These are phyloP conservation scores for Teleiodes luculella DNA, from an alignment of 2,888 invertebrate genomes.

Conservation along the genomic window DNA sequence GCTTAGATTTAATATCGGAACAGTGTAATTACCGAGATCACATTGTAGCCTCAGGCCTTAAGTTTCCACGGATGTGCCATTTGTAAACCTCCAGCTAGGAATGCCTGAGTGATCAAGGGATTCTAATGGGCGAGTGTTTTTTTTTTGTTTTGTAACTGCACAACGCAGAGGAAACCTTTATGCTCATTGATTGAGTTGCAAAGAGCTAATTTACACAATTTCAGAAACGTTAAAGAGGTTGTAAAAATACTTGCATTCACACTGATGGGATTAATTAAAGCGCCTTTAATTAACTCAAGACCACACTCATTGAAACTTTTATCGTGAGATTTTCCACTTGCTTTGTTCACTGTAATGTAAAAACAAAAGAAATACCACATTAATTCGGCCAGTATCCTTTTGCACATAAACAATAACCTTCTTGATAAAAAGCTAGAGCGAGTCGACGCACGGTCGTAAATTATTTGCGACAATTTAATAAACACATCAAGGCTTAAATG, in stretches of 20 bases:
- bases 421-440: conserved; percentile 25
- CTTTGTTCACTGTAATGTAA: too few species aligned
- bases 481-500: conserved; percentile 70
- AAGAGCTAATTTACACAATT: not conserved
- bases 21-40: conserved; percentile 39
- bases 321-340: conserved; percentile 8
- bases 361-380: too few species aligned
- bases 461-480: conserved; percentile 72
- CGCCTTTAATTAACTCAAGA: not conserved
- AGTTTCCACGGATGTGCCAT: conserved; percentile 29
- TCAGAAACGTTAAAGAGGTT: conserved; percentile 4
- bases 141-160: conserved; percentile 10
- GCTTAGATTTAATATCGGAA: conserved; percentile 57
- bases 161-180: conserved; percentile 1
- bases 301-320: conserved; percentile 13
- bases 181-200: conserved; percentile 6
- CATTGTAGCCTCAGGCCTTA: conserved; percentile 26
- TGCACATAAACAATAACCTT: too few species aligned
- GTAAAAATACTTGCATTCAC: not conserved
- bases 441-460: conserved; percentile 51
- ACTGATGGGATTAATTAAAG: not conserved
- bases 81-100: conserved; percentile 4
- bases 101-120: conserved; percentile 1
- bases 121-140: conserved; percentile 14
- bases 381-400: too few species aligned